Conservation (phyloP, 2,797 vertebrate species). For the Phoxinus dragarum region DNA sequence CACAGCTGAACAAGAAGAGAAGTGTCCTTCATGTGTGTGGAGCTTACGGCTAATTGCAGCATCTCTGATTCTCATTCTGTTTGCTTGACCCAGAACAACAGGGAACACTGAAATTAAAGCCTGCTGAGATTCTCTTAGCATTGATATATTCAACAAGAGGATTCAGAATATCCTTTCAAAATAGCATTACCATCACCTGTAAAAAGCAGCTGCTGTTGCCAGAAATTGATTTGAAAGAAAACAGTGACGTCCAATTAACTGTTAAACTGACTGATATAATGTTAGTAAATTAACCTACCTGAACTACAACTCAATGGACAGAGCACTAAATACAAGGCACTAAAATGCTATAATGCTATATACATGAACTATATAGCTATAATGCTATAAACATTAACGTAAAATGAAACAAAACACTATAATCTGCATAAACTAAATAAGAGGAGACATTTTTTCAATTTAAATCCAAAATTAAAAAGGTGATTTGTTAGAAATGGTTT, state of each 20-base stretch:
- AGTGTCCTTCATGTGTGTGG: background rate
- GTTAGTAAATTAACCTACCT: background rate
- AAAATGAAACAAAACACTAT: background rate
- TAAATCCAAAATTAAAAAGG: background rate
- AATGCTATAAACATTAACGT: background rate
- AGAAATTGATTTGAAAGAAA: background rate
- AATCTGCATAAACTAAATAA: too few species aligned
- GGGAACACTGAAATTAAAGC: background rate
- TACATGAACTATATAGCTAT: background rate
- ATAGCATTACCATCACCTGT: background rate
- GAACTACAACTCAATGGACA: background rate
- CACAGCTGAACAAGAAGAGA: constrained; percentile 11
- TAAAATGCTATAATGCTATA: background rate
- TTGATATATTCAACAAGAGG: background rate
- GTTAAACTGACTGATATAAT: constrained; percentile 1
- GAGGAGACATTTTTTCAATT: background rate
- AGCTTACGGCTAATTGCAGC: constrained; percentile 25
- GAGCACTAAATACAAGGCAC: background rate
- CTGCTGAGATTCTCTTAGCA: background rate
- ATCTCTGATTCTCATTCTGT: background rate
- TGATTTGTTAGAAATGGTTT: background rate
- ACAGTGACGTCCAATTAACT: background rate
- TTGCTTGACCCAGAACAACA: constrained; percentile 4
- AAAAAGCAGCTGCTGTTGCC: background rate
- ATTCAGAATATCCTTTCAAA: background rate